These are phyloP conservation scores for Zenarchopterus dispar DNA, from an alignment of 2,797 vertebrate genomes.

Conservation along the genomic window DNA sequence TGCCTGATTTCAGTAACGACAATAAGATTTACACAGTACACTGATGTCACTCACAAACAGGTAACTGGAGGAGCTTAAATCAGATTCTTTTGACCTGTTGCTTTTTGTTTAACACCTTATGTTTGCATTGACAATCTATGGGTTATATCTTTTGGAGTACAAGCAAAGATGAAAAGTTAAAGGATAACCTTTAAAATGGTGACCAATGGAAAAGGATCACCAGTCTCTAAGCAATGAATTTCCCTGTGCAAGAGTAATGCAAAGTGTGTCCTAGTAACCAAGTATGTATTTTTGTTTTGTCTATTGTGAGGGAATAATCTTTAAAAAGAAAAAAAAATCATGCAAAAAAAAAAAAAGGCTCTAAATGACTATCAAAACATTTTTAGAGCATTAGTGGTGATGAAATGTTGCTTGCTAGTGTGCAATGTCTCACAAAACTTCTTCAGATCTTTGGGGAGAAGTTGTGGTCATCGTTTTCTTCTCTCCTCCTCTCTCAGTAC, in stretches of 20 bases:
- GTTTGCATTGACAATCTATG: slow-evolving; percentile 83
- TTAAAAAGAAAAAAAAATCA: slow-evolving; percentile 5
- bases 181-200: slow-evolving; percentile 14
- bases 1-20: slow-evolving; percentile 45
- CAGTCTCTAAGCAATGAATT: slow-evolving; percentile 39
- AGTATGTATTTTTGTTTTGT: slow-evolving; percentile 38
- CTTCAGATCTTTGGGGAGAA: slow-evolving; percentile 34
- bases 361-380: slow-evolving; percentile 14
- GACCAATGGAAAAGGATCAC: slow-evolving; percentile 24
- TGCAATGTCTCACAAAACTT: slow-evolving; percentile 42
- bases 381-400: slow-evolving; percentile 32
- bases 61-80: slow-evolving; percentile 37
- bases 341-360: slow-evolving; percentile 7
- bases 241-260: slow-evolving; percentile 56
- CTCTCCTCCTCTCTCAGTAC: slow-evolving; percentile 44
- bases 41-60: slow-evolving; percentile 60
- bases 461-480: slow-evolving; percentile 19
- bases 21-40: slow-evolving; percentile 39
- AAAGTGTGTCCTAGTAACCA: slow-evolving; percentile 43
- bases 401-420: slow-evolving; percentile 39
- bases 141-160: slow-evolving; percentile 45
- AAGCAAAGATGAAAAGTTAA: slow-evolving; percentile 14
- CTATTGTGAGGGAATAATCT: slow-evolving; percentile 48
- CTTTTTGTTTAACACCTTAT: slow-evolving; percentile 46
- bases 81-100: slow-evolving; percentile 28